A percentile compares a stretch with the other conserved stretches of the same genome.
These are phyloP conservation scores for Pyrocephalus nanus DNA, from an alignment of 2,797 vertebrate genomes.

Conservation along the genomic window DNA sequence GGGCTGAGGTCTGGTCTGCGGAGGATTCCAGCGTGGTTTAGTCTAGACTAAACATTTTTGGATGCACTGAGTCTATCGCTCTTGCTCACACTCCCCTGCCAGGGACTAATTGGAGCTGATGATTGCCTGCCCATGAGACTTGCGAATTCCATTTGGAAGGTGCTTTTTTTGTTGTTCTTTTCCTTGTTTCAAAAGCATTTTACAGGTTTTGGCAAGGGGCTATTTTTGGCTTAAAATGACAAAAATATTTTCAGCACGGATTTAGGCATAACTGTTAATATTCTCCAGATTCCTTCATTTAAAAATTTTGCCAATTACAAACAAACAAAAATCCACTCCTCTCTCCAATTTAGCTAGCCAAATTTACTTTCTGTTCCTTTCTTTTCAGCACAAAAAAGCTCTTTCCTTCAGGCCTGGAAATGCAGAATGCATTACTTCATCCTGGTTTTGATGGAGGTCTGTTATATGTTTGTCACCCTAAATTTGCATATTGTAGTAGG, in stretches of 20 bases:
- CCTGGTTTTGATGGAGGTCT: neutral
- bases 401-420: neutral
- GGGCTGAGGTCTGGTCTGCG: constrained; percentile 22
- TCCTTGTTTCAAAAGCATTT: constrained; percentile 33
- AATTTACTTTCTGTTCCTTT: neutral
- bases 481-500: neutral
- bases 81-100: constrained; percentile 51
- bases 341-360: constrained; percentile 13
- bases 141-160: constrained; percentile 68
- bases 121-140: constrained; percentile 49
- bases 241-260: constrained; percentile 53
- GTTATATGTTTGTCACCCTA: neutral
- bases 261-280: constrained; percentile 71
- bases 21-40: constrained; percentile 46
- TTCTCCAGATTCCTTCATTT: constrained; percentile 61
- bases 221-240: constrained; percentile 52
- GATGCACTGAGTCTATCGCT: constrained; percentile 29
- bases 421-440: neutral
- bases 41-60: constrained; percentile 73
- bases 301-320: constrained; percentile 50
- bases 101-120: constrained; percentile 69
- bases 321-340: constrained; percentile 46
- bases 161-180: neutral
- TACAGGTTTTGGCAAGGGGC: constrained; percentile 67
- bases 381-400: neutral